Conservation (phyloP, 1,140 invertebrate genomes). For the Sycobia sp. region DNA sequence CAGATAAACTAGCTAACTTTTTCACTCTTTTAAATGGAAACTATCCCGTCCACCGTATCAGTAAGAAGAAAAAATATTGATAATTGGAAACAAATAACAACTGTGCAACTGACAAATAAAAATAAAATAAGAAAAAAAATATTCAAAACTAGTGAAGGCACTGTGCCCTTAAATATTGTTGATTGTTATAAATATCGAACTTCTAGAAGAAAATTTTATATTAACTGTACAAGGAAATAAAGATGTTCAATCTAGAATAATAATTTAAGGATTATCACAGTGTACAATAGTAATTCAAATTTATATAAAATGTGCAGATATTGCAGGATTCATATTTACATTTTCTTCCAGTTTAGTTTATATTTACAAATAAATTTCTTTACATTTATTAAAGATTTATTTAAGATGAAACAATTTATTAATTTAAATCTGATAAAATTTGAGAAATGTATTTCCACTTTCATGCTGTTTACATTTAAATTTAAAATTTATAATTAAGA, state of each 20-base stretch:
- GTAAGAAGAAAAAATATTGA: conserved; percentile 7
- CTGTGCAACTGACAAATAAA: conserved; percentile 10
- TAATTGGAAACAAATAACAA: conserved; percentile 10
- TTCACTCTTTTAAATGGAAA: conserved; percentile 29
- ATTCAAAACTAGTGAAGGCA: conserved; percentile 27
- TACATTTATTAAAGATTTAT: conserved; percentile 1
- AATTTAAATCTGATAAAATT: too few species aligned
- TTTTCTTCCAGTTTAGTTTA: background rate
- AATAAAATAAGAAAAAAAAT: conserved; percentile 23
- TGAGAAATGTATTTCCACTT: too few species aligned
- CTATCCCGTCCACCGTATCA: conserved; percentile 23
- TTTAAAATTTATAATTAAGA: conserved; percentile 1
- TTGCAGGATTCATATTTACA: background rate
- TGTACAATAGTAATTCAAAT: background rate
- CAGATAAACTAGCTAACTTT: conserved; percentile 23
- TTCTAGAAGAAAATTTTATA: conserved; percentile 27
- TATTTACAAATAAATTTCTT: conserved; percentile 17
- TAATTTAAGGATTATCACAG: conserved; percentile 20
- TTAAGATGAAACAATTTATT: too few species aligned
- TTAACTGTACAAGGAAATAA: conserved; percentile 29
- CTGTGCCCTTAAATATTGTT: conserved; percentile 28
- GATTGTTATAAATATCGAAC: conserved; percentile 25
- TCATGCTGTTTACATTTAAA: background rate
- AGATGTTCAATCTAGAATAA: conserved; percentile 19
- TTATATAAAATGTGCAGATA: background rate